Evolutionary conservation across 2,113 vertebrate genomes (phyloP), one percentile per base, ranked within the genome.

Genomic region (Chamaea fasciata): DNA sequence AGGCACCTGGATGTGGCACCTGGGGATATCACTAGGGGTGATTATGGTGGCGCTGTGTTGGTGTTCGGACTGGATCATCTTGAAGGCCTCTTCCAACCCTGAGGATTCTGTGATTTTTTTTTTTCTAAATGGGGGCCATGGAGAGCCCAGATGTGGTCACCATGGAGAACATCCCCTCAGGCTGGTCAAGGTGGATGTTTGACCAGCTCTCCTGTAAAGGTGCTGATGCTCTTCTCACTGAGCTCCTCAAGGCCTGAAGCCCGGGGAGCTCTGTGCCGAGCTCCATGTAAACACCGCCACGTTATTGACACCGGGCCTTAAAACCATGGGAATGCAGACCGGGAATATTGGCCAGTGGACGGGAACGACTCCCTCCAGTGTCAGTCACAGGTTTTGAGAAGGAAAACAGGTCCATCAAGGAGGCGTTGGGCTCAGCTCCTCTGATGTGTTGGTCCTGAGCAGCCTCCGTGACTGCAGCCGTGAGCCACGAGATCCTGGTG

Each of bases 211-310:
- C 10, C 42, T 37, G 39, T 7, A 27, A 9, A 74, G 35, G 53
- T 35, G 21, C 6, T 5, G 39, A 3, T 50, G 52, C 22, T 79
- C 18, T 46, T 26, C 14, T 9, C 1, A 2, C 6, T 15, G 33
- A 53, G 30, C 74, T 57, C 52, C 46, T 39, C 17, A 11, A 27
- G 42, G 52, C 67, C 49, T 11, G 52, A 44, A 46, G 37, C 11
- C 9, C 11, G 33, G 39, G 46, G 53, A 69, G 33, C 63, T 47
- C 41, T 60, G 62, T 1, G 6, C 44, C 11, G 12, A 37, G 35
- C 33, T 42, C 49, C 0, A 0, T 4, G 19, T n/a, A 10, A 67
- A 26, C 33, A 1, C 19, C 5, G 6, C 44, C 0, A 0, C 0
- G 3, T 62, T 63, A 23, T 1, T 27, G 90, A 64, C 69, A 21